phyloP scores from a whole-genome alignment of 1,140 invertebrate species.

The Thrips palmi region DNA sequence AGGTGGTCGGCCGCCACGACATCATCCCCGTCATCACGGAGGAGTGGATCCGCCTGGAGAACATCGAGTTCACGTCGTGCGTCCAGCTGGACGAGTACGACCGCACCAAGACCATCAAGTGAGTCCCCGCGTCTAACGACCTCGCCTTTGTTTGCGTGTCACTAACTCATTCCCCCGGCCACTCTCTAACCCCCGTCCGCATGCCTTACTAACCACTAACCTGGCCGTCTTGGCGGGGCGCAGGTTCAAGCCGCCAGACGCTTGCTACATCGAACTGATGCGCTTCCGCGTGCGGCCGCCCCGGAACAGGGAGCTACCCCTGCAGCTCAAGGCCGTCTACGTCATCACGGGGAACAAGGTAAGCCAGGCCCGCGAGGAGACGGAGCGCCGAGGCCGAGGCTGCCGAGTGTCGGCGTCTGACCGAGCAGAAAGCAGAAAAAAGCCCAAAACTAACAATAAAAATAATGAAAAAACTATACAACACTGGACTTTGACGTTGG shows the following conservation, averaged over 20 bases:
- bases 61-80: constrained; percentile 85
- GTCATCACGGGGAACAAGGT: constrained; percentile 70
- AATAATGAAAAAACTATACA: background rate
- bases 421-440: no score
- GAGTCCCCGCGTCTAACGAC: constrained; percentile 16
- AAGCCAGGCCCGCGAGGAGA: constrained; percentile 13
- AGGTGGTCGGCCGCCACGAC: constrained; percentile 96
- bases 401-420: no score
- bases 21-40: constrained; percentile 98
- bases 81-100: constrained; percentile 86
- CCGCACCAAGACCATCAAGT: constrained; percentile 79
- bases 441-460: no score
- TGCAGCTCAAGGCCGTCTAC: constrained; percentile 80
- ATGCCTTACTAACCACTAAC: constrained; percentile 10
- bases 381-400: no score
- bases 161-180: background rate
- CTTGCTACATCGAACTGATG: constrained; percentile 93
- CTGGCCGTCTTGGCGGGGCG: constrained; percentile 16
- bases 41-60: constrained; percentile 95
- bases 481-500: background rate
- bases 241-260: constrained; percentile 95
- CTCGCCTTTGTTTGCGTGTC: no score
- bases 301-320: constrained; percentile 88
- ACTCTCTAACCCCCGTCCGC: constrained; percentile 5
- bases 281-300: constrained; percentile 91